Conservation (phyloP, 2,797 vertebrate genomes). For the Chiloscyllium punctatum region DNA sequence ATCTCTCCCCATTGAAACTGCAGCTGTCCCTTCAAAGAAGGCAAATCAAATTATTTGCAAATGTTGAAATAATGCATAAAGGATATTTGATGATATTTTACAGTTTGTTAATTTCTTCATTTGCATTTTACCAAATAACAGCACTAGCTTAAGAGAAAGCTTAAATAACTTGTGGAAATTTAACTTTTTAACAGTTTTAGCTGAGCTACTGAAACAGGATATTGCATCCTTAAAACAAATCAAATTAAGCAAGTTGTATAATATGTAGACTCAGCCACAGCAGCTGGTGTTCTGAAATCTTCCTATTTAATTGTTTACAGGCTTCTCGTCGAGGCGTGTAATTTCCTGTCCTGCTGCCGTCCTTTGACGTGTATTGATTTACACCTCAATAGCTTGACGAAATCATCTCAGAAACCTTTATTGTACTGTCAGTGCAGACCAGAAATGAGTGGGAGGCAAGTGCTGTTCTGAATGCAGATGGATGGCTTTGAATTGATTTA, state of each 20-base stretch:
- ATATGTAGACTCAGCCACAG: neutral
- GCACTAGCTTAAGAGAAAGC: neutral
- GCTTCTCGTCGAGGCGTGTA: neutral
- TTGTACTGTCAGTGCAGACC: slow-evolving; percentile 16
- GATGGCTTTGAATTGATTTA: slow-evolving; percentile 32
- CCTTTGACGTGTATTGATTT: slow-evolving; percentile 22
- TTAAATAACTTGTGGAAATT: neutral
- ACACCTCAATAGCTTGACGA: slow-evolving; percentile 16
- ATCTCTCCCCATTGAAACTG: neutral
- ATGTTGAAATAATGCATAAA: neutral
- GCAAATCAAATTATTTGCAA: neutral
- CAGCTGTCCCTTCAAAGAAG: neutral
- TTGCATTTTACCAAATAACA: neutral
- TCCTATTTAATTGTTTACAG: neutral
- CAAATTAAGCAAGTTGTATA: neutral
- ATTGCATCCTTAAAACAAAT: neutral
- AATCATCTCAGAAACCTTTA: slow-evolving; percentile 23
- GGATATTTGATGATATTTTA: neutral
- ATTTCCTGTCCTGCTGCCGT: slow-evolving; percentile 19
- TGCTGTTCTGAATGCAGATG: slow-evolving; percentile 2
- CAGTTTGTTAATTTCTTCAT: neutral
- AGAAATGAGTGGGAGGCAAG: slow-evolving; percentile 22
- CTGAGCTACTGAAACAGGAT: neutral
- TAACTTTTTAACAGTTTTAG: neutral
- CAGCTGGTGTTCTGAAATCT: slow-evolving; percentile 23